Conservation (phyloP, 2,797 vertebrate genomes). For the Peromyscus eremicus region DNA sequence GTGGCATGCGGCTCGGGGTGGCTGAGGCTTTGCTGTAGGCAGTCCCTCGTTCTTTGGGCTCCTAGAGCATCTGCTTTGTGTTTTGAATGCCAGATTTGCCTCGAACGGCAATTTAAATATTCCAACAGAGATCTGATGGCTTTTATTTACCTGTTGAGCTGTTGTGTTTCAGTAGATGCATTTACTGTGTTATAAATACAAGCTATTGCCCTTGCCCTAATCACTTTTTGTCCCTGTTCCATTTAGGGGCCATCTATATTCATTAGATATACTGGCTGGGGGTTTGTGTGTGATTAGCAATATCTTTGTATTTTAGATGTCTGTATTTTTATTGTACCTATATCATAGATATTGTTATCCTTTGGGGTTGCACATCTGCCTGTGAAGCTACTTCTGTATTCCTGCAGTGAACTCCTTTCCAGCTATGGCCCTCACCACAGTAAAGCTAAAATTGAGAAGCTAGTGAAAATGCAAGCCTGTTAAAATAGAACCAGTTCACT, state of each 20-base stretch:
- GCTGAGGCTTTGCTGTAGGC: constrained; percentile 9
- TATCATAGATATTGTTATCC: not conserved
- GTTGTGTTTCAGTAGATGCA: not conserved
- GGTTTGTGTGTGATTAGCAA: constrained; percentile 6
- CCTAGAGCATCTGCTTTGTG: constrained; percentile 3
- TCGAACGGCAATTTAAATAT: constrained; percentile 45
- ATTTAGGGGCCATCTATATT: not conserved
- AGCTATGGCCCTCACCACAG: constrained; percentile 16
- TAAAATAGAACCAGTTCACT: constrained; percentile 60
- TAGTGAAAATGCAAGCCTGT: constrained; percentile 42
- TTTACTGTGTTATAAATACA: not conserved
- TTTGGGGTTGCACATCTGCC: constrained; percentile 34
- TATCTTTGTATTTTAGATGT: constrained; percentile 47
- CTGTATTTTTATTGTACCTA: not conserved
- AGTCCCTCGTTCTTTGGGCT: not conserved
- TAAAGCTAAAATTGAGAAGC: constrained; percentile 63
- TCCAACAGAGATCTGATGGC: not conserved
- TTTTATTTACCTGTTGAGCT: constrained; percentile 42
- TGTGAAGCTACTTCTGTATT: constrained; percentile 37
- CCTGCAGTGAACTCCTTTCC: not conserved
- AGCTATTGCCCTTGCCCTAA: not conserved
- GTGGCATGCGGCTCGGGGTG: not conserved
- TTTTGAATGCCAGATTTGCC: constrained; percentile 26
- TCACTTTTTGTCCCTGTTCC: not conserved
- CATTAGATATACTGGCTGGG: not conserved